Evolutionary conservation across 2,113 vertebrate species (phyloP).

Genomic region (Hassar affinis): DNA sequence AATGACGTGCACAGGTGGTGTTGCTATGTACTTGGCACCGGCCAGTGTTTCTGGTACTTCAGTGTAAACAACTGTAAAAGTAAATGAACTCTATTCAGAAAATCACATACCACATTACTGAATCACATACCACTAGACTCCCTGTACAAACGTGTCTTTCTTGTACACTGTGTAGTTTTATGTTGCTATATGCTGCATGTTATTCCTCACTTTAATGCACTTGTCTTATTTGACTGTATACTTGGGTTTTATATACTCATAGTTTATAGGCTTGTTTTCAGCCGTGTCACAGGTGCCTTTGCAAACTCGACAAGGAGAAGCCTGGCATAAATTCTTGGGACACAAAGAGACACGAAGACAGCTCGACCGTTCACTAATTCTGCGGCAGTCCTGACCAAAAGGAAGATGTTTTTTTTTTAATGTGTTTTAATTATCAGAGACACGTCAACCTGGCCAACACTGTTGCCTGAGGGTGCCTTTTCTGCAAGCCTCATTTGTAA

Average conservation of each 20-base stretch:
- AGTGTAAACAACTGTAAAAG: not conserved
- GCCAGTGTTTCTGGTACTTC: too few relatives aligned
- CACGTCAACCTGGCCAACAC: slow-evolving; percentile 2
- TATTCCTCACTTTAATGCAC: slow-evolving; percentile 11
- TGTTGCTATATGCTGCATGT: not conserved
- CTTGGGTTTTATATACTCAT: slow-evolving; percentile 6
- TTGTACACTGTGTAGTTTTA: not conserved
- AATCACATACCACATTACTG: not conserved
- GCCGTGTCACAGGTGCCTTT: not conserved
- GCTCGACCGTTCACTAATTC: slow-evolving; percentile 31
- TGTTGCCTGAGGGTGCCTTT: slow-evolving; percentile 10
- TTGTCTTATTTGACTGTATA: not conserved
- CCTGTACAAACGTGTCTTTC: not conserved
- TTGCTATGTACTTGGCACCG: too few relatives aligned
- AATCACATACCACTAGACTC: not conserved
- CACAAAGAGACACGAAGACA: slow-evolving; percentile 5
- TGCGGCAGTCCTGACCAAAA: slow-evolving; percentile 4
- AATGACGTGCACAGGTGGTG: too few relatives aligned
- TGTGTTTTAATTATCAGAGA: slow-evolving; percentile 33
- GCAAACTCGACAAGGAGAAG: not conserved
- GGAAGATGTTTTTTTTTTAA: slow-evolving; percentile 8
- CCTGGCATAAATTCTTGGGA: slow-evolving; percentile 8
- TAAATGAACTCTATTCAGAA: not conserved
- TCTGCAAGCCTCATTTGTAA: not conserved
- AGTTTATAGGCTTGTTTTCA: not conserved